Conservation (phyloP, 2,113 vertebrate species). For the Caretta caretta region DNA sequence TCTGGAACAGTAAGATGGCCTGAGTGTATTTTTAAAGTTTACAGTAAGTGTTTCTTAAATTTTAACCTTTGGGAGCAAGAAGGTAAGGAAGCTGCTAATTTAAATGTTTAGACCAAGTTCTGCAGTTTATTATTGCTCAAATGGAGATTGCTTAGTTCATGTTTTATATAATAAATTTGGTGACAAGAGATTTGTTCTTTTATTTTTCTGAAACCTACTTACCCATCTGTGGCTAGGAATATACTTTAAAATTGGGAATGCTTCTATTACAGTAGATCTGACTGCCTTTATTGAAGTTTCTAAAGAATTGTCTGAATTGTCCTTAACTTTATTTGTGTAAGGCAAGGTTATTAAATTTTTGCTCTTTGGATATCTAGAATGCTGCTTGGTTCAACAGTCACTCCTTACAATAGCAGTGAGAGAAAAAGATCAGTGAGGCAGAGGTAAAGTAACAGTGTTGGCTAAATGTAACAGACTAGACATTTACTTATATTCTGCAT, state of each 20-base stretch:
- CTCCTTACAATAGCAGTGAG: rapidly evolving
- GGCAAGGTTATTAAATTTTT: not conserved
- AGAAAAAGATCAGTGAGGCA: not conserved
- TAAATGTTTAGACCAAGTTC: not conserved
- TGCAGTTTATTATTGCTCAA: not conserved
- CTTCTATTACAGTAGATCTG: not conserved
- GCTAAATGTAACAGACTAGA: not conserved
- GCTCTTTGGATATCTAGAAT: not conserved
- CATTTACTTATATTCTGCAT: not conserved
- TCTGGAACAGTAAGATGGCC: slow-evolving; percentile 25
- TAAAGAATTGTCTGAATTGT: not conserved
- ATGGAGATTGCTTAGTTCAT: not conserved
- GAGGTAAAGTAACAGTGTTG: not conserved
- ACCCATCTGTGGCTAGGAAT: not conserved
- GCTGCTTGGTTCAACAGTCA: not conserved
- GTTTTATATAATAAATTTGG: not conserved
- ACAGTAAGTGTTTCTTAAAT: not conserved
- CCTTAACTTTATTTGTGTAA: not conserved
- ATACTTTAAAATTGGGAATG: not conserved
- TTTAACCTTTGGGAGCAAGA: slow-evolving; percentile 5
- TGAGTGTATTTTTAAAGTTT: not conserved
- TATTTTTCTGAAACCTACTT: not conserved
- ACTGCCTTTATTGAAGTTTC: not conserved
- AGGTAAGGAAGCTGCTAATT: not conserved
- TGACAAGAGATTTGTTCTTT: not conserved